Conservation (phyloP, 1,140 invertebrate genomes). For the Aphis craccivora region DNA sequence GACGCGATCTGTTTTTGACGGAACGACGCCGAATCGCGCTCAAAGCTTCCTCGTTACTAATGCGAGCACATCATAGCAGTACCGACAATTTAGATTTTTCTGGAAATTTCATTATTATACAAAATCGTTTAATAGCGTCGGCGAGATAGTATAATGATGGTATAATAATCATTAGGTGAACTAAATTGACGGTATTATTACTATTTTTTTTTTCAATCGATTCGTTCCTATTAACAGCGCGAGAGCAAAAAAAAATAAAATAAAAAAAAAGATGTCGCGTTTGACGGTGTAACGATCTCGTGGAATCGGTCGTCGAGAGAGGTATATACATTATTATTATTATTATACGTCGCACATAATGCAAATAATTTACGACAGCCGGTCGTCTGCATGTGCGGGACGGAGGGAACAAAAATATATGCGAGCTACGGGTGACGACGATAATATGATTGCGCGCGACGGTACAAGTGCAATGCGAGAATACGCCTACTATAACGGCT, state of each 20-base stretch:
- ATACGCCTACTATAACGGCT: background rate
- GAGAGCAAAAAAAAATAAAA: background rate
- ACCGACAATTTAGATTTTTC: background rate
- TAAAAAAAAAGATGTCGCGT: background rate
- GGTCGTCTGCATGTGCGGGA: background rate
- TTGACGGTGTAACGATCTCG: constrained; percentile 38
- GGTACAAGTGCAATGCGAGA: background rate
- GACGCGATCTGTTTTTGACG: background rate
- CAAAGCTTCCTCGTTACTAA: constrained; percentile 2
- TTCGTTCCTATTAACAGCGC: constrained; percentile 15
- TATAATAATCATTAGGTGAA: background rate
- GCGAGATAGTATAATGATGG: background rate
- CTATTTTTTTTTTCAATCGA: constrained; percentile 4
- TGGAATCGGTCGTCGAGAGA: background rate
- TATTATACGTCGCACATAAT: background rate
- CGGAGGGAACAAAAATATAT: background rate
- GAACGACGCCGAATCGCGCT: background rate
- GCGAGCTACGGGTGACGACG: background rate
- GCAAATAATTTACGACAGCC: constrained; percentile 29
- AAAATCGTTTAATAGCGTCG: background rate
- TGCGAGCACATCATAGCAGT: background rate
- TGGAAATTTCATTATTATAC: background rate
- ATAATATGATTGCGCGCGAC: background rate
- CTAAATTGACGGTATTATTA: background rate
- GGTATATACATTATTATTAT: background rate